Evolutionary conservation across 2,113 vertebrate genomes (phyloP), one percentile per base, ranked within the genome.

Genomic region (Zosterops hypoxanthus): DNA sequence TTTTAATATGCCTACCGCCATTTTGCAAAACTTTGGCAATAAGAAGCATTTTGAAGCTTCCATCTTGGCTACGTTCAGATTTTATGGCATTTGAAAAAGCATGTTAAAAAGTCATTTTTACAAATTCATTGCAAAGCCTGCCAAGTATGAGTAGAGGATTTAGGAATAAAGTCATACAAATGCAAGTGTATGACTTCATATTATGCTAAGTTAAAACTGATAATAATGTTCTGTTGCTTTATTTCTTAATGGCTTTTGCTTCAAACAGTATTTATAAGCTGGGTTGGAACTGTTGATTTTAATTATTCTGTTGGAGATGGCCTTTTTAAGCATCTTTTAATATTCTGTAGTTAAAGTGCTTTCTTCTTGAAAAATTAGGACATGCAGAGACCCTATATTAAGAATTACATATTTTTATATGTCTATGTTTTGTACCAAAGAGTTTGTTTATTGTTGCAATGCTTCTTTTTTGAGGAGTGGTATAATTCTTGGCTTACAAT

Each of bases 11-110:
- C 93, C 88, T 94, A 63, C 79, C 0, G 71, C 82, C 79, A 96
- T 96, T 95, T 96, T 95, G 93, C 92, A 95, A 96, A 97, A 97
- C 94, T 97, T 92, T 94, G 93, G 96, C 91, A 96, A 96, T 95
- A 96, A 97, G 95, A 95, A 95, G 94, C 93, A 66, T 94, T 97
- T 95, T 87, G 78, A 94, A 90, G 90, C 94, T 96, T 96, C 92
- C 90, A 70, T 93, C 87, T 95, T 95, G 78, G 87, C 90, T 90
- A 82, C 2, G 0, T 94, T 95, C 71, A 77, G 79, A 69, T 73
- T 90, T 85, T 87, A 59, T 44, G 76, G 79, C 84, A 72, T 90
- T 87, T 86, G 46, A 92, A 53, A 88, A 93, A 93, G 95, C 96
- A 97, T 95, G 96, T 88, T 94, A 60, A 91, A 81, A 83, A 66